These are phyloP conservation scores for Muscicapa striata DNA, from an alignment of 2,797 vertebrate species.

Conservation along the genomic window DNA sequence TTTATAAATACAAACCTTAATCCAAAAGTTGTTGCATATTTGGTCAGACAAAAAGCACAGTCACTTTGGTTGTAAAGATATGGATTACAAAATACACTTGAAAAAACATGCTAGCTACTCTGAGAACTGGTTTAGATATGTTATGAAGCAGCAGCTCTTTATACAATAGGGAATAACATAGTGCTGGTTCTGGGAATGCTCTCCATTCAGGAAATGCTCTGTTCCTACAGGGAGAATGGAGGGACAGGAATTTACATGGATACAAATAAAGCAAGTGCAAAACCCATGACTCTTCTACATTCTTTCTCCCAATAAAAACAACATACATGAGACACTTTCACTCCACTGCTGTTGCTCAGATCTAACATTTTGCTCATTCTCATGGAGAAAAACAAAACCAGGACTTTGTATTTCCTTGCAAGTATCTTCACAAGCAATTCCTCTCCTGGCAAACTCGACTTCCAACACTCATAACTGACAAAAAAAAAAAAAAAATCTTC, in stretches of 20 bases:
- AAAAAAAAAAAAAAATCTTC: conserved; percentile 11
- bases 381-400: conserved; percentile 65
- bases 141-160: conserved; percentile 79
- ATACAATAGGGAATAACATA: conserved; percentile 82
- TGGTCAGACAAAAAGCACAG: conserved; percentile 70
- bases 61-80: conserved; percentile 65
- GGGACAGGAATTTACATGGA: conserved; percentile 52
- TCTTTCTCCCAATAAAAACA: conserved; percentile 65
- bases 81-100: conserved; percentile 74
- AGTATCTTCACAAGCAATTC: conserved; percentile 20
- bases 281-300: conserved; percentile 53
- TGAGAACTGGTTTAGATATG: conserved; percentile 78
- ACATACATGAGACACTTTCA: conserved; percentile 53
- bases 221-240: conserved; percentile 31
- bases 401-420: conserved; percentile 34
- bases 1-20: conserved; percentile 76
- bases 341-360: background rate
- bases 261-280: conserved; percentile 68
- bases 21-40: conserved; percentile 57
- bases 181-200: conserved; percentile 71
- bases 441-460: conserved; percentile 53
- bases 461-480: conserved; percentile 44
- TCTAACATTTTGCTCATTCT: conserved; percentile 51
- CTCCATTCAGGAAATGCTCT: conserved; percentile 82
- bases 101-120: conserved; percentile 74